Conservation (phyloP, 2,797 vertebrate genomes). For the Galaxias olidus region DNA sequence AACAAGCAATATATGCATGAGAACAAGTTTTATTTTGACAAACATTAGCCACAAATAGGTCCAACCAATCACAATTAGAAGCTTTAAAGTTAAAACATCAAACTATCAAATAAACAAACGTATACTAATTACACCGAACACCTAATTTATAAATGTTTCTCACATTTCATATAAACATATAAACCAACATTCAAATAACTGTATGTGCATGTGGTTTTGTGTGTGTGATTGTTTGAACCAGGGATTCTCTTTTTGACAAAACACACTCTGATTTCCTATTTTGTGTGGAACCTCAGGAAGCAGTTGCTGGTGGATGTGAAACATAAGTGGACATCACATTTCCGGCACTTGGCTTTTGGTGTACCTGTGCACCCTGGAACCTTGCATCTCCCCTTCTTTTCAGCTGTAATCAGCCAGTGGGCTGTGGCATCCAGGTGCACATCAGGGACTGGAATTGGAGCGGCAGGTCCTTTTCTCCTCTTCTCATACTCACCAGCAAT, state of each 20-base stretch:
- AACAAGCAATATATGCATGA: constrained; percentile 15
- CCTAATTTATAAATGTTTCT: too few species aligned
- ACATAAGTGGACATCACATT: constrained; percentile 23
- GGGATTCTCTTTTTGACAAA: too few species aligned
- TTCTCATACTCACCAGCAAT: constrained; percentile 24
- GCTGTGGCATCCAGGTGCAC: constrained; percentile 10
- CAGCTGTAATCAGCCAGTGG: constrained; percentile 16
- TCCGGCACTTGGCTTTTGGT: constrained; percentile 18
- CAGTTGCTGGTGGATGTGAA: constrained; percentile 24
- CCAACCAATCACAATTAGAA: not conserved
- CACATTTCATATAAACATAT: constrained; percentile 16
- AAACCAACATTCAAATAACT: constrained; percentile 22
- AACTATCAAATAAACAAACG: not conserved
- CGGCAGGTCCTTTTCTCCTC: constrained; percentile 12
- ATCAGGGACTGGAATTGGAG: constrained; percentile 14
- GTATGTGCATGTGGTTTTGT: constrained; percentile 10
- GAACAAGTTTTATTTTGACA: constrained; percentile 9
- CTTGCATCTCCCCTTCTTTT: constrained; percentile 22
- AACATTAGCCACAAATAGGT: too few species aligned
- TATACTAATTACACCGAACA: not conserved
- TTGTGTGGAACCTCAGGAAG: constrained; percentile 22
- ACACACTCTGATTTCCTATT: not conserved
- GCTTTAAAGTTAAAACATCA: not conserved
- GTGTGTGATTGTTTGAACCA: not conserved
- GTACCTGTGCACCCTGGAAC: constrained; percentile 23